These are phyloP conservation scores for Acholoe squamosa DNA, from an alignment of 2,888 invertebrate species.

Conservation along the genomic window DNA sequence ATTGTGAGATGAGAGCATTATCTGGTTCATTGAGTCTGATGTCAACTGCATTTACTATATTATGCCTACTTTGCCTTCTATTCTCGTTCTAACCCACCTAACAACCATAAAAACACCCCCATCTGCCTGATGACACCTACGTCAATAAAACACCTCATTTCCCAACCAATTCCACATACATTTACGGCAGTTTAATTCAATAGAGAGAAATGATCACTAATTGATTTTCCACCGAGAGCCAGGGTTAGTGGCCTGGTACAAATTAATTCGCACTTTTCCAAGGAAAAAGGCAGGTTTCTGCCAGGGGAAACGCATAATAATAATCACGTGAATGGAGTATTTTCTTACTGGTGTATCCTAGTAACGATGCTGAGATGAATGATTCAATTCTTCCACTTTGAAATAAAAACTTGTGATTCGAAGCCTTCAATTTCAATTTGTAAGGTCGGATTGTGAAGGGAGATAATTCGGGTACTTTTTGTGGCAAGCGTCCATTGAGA, in stretches of 20 bases:
- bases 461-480: slow-evolving; percentile 27
- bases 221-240: neutral
- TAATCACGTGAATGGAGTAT: neutral
- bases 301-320: neutral
- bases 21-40: too few species aligned
- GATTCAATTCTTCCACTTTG: slow-evolving; percentile 20
- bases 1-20: too few species aligned
- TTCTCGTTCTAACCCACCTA: neutral
- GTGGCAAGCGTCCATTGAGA: too few species aligned
- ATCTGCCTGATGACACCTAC: neutral
- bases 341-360: neutral
- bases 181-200: neutral
- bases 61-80: neutral
- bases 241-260: neutral
- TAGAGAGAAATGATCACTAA: neutral
- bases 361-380: slow-evolving; percentile 19
- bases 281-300: neutral
- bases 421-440: slow-evolving; percentile 18
- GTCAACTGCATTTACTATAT: too few species aligned
- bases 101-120: neutral
- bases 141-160: neutral
- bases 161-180: neutral
- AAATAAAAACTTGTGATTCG: neutral
- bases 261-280: neutral
- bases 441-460: slow-evolving; percentile 15